These are phyloP conservation scores for Oxyteleia sp. DNA, from an alignment of 2,888 invertebrate genomes.

Conservation along the genomic window DNA sequence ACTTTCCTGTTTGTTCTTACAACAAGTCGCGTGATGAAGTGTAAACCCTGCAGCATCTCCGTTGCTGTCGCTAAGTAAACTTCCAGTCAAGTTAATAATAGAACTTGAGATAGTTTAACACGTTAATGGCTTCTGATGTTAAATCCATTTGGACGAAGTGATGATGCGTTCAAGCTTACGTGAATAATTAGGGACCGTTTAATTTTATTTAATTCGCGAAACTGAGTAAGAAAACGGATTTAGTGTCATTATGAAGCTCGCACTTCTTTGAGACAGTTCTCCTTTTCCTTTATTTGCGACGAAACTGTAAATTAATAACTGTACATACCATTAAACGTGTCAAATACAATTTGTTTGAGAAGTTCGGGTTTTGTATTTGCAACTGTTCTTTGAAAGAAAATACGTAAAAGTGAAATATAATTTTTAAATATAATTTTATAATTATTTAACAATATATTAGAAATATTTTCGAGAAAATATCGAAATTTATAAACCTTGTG, in stretches of 20 bases:
- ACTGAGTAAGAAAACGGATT: slow-evolving; percentile 32
- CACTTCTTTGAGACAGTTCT: slow-evolving; percentile 36
- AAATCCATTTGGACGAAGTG: slow-evolving; percentile 65
- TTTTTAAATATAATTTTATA: slow-evolving; percentile 2
- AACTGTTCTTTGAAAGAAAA: background rate
- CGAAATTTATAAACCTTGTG: too few relatives aligned
- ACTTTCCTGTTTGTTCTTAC: slow-evolving; percentile 71
- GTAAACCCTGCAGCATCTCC: slow-evolving; percentile 63
- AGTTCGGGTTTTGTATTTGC: background rate
- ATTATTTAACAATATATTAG: too few relatives aligned
- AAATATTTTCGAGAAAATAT: too few relatives aligned
- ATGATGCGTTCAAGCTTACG: slow-evolving; percentile 66
- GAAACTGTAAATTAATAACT: slow-evolving; percentile 21
- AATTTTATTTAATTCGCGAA: slow-evolving; percentile 47
- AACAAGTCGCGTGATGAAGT: slow-evolving; percentile 62
- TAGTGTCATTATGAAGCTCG: slow-evolving; percentile 27
- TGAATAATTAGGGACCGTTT: slow-evolving; percentile 63
- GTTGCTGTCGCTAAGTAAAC: slow-evolving; percentile 61
- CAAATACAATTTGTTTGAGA: slow-evolving; percentile 18
- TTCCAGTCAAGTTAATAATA: slow-evolving; percentile 68
- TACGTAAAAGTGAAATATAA: background rate
- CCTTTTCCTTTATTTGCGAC: slow-evolving; percentile 2
- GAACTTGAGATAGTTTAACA: slow-evolving; percentile 69
- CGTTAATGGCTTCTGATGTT: slow-evolving; percentile 67
- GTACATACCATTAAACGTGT: slow-evolving; percentile 1